Evolutionary conservation across 2,888 invertebrate species (phyloP), one percentile per base, ranked within the genome.

Genomic region (Diarsia rubi): DNA sequence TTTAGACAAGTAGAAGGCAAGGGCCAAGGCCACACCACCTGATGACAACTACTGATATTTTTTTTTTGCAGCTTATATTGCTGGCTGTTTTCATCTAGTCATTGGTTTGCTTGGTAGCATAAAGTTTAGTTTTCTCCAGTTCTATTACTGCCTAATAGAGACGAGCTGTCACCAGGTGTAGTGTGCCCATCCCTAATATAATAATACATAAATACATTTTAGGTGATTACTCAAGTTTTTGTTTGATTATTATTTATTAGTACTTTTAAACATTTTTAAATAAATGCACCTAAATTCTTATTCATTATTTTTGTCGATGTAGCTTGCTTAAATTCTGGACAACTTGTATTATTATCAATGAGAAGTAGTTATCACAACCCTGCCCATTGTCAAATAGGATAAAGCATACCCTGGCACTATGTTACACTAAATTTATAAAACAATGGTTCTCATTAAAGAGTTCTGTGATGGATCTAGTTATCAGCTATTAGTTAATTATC

Each of bases 401-500:
- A 69, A 79, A 80, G 79, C 66, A 3, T 71, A 81, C 66, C 68
- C 83, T 85, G 86, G 83, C 83, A 84, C 85, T 72, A 79, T 64
- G 60, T 81, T 70, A 76, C 74, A 78, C 74, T 78, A 79, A 75
- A 69, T 67, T 75, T 60, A 76, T 70, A 69, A 74, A 75, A 74
- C 63, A 54, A 79, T 73, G 62, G 63, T 79, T 73, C 74, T 70
- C 75, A 72, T 57, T 64, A 70, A 75, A 75, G 69, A 68, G 78
- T 80, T 85, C 80, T 88, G 85, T 86, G 85, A 86, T 88, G 88
- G 79, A 69, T 70, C 68, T 77, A 73, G 64, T 75, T 80, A 67
- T 27, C 47, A 81, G 73, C 68, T 73, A 69, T 78, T 72, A 71
- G 21, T 71, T 83, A 52, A 70, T 82, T 70, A 83, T 80, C 78